Percentiles rank a stretch among this genome's conserved stretches.
Evolutionary conservation across 1,140 invertebrate genomes (phyloP).

Genomic region (Nixonia krombeini): DNA sequence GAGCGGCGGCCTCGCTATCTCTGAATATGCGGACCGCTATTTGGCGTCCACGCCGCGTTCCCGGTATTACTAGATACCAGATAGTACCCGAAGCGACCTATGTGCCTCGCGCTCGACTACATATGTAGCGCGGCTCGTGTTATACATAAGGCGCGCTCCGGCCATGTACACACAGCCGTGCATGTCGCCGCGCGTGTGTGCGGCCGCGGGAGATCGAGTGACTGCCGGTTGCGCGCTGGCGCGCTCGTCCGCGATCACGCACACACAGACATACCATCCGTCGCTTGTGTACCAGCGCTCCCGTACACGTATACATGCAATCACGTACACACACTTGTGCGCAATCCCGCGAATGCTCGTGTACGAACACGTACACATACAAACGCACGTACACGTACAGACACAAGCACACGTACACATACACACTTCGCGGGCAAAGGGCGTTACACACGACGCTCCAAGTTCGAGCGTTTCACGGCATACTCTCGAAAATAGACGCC

Average conservation of each 20-base stretch:
- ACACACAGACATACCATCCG: too few species aligned
- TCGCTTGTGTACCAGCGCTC: too few species aligned
- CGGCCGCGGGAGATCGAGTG: constrained; percentile 11
- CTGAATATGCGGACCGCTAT: constrained; percentile 70
- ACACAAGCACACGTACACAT: constrained; percentile 19
- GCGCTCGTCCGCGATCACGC: neutral
- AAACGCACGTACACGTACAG: too few species aligned
- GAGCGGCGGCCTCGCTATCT: constrained; percentile 62
- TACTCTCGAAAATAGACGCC: constrained; percentile 33
- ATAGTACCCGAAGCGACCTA: constrained; percentile 56
- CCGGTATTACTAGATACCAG: constrained; percentile 68
- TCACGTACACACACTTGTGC: neutral
- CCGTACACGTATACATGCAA: neutral
- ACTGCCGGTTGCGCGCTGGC: neutral
- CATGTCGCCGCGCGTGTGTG: constrained; percentile 25
- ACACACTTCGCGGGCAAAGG: neutral
- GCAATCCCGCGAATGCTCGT: too few species aligned
- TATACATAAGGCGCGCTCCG: constrained; percentile 11
- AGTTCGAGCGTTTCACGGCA: constrained; percentile 7
- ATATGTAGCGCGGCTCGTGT: constrained; percentile 25
- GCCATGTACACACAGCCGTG: constrained; percentile 13
- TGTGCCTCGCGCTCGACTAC: constrained; percentile 28
- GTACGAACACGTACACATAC: too few species aligned
- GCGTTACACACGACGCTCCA: constrained; percentile 3
- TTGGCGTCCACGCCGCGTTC: constrained; percentile 62